These are phyloP conservation scores for Thunnus albacares DNA, from an alignment of 2,797 vertebrate species.

Conservation along the genomic window DNA sequence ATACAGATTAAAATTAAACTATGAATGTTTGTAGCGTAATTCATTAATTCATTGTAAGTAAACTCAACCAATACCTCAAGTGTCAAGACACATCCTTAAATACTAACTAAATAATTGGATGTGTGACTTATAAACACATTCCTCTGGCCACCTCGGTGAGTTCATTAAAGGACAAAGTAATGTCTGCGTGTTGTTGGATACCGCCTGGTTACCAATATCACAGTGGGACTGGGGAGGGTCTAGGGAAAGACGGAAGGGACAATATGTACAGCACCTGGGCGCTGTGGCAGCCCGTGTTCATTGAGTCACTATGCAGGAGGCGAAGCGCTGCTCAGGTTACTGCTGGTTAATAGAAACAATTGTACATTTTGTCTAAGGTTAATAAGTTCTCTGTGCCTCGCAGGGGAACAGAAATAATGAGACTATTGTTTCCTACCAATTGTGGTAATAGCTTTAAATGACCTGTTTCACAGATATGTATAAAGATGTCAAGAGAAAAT, in stretches of 20 bases:
- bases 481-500: too few species aligned
- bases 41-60: not conserved
- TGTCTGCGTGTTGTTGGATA: conserved; percentile 72
- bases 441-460: not conserved
- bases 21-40: not conserved
- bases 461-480: not conserved
- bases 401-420: not conserved
- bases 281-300: conserved; percentile 8
- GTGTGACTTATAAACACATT: conserved; percentile 54
- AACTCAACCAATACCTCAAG: not conserved
- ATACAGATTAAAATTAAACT: not conserved
- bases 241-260: conserved; percentile 38
- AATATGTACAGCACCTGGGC: conserved; percentile 35
- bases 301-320: conserved; percentile 36
- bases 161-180: conserved; percentile 53
- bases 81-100: conserved; percentile 6
- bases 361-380: conserved; percentile 18
- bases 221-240: conserved; percentile 45
- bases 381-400: not conserved
- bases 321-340: conserved; percentile 48
- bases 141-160: conserved; percentile 43
- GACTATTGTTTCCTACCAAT: not conserved
- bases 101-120: conserved; percentile 41
- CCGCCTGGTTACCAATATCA: conserved; percentile 55
- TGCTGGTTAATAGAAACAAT: conserved; percentile 29